Base-by-base conservation (phyloP, 2,888 invertebrate species). In the Entomobrya proxima region DNA sequence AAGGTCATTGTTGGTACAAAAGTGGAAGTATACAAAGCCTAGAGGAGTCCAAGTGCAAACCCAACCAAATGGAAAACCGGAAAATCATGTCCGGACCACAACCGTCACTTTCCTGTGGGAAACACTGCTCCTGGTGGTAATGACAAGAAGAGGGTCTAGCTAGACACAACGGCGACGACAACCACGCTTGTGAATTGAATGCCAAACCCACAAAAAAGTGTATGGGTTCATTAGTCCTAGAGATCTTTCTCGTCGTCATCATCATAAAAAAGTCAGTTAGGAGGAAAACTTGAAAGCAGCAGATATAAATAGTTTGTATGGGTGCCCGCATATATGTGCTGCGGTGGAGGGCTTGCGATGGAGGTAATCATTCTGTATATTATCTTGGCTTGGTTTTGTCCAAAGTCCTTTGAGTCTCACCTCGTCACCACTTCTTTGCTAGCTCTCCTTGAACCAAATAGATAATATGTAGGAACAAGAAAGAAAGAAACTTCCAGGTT, bases 141-240 rank as follows among this genome's bases (percentile, higher is more conserved):
- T n/a, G n/a, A 32, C n/a, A n/a, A 15, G 2, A 15, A n/a, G 40
- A 40, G 44, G 44, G 15, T 13, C 15, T 9, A 44, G 44, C 44
- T n/a, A 44, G n/a, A 3, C 11, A 44, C 44, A 44, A 44, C 11
- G 44, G n/a, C 44, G 44, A 44, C 13, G 15, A 44, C n/a, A 44
- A 44, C 44, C 44, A 61, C 61, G 11, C 35, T 13, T 13, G 21
- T 35, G 37, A 11, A 35, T 18, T 64, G 64, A 35, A 64, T n/a
- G 64, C 18, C n/a, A 37, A 37, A 35, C 21, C 21, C 40, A 24
- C 30, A 27, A 58, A 30, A n/a, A 30, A 4, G 13, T 67, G 37
- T n/a, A 61, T 67, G 64, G 64, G 64, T 37, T 37, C 64, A 67
- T 67, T 67, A 67, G 37, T 37, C 64, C 21, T 18, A n/a, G n/a